Evolutionary conservation across 2,888 invertebrate species (phyloP), one percentile per base, ranked within the genome.

Genomic region (Hemaris fuciformis): DNA sequence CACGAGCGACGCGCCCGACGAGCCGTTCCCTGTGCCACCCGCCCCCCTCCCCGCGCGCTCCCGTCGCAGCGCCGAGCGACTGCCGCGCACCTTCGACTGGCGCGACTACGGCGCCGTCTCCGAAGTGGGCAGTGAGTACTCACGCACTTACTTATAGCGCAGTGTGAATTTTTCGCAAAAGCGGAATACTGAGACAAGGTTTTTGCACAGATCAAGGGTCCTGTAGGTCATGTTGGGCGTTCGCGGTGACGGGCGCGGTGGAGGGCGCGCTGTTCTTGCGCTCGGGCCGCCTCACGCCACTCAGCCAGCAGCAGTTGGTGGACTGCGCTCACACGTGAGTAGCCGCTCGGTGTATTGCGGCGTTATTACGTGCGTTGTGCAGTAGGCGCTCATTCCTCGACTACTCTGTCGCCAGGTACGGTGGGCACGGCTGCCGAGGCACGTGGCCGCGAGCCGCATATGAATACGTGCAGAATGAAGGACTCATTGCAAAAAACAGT

Each of bases 201-300:
- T 34, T 20, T 46, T 63, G 38, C 64, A 18, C 79, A 91, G 91
- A 74, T 71, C 91, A 91, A 67, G 80, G 78, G 18, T 56, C 64
- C 41, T 91, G 91, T 72, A 45, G 68, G 31, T 87, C 90, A 65
- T 91, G 91, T 78, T 91, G 91, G 91, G 91, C 91, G 63, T 87
- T 89, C 74, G 85, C 91, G 22, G 89, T 89, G 67, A 71, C 83
- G 59, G 91, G 86, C 58, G 84, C 91, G 31, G 87, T 90, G 69
- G 91, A 91, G 71, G 89, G 91, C 63, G 91, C 90, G 64, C 79
- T 89, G 70, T 89, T 83, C 78, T 69, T 78, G 65, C 73, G 76
- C 67, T 84, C 85, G 61, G 77, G 82, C 61, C 76, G 74, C 57
- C 83, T 90, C 60, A 83, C 85, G 70, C 72, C 84, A 61, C 85